Percentiles rank a stretch among this genome's conserved stretches.
Conservation (phyloP, 2,888 invertebrate genomes). For the Lasiommata megera region DNA sequence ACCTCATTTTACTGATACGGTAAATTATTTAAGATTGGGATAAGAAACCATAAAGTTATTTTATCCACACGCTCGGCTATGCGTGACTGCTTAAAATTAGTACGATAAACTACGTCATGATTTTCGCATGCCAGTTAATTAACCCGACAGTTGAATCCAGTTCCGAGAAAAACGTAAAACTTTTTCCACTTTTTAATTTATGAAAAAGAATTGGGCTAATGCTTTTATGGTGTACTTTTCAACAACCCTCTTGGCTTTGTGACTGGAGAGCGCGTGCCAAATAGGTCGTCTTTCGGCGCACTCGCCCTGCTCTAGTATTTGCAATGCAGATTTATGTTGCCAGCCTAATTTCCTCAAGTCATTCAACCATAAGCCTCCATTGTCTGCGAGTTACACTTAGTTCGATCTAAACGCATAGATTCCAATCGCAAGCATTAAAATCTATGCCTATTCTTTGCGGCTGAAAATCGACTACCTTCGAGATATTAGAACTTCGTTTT, state of each 20-base stretch:
- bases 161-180: constrained; percentile 15
- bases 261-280: constrained; percentile 30
- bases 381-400: too few relatives aligned
- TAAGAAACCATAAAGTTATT: too few relatives aligned
- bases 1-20: too few relatives aligned
- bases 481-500: too few relatives aligned
- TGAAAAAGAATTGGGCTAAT: constrained; percentile 22
- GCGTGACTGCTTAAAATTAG: neutral
- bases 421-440: too few relatives aligned
- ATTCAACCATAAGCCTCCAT: constrained; percentile 3
- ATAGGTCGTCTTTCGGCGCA: constrained; percentile 33
- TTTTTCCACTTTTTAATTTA: constrained; percentile 13
- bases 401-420: too few relatives aligned
- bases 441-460: too few relatives aligned
- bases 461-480: too few relatives aligned
- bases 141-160: neutral
- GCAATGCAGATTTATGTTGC: constrained; percentile 29
- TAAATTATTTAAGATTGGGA: too few relatives aligned
- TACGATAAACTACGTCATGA: neutral
- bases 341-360: constrained; percentile 16
- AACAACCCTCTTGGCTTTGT: constrained; percentile 27
- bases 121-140: constrained; percentile 3
- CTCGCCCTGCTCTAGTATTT: constrained; percentile 25
- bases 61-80: neutral
- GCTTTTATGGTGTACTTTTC: constrained; percentile 27